phyloP scores from a whole-genome alignment of 2,888 invertebrate species.

The Leptinotarsa peninsularis region DNA sequence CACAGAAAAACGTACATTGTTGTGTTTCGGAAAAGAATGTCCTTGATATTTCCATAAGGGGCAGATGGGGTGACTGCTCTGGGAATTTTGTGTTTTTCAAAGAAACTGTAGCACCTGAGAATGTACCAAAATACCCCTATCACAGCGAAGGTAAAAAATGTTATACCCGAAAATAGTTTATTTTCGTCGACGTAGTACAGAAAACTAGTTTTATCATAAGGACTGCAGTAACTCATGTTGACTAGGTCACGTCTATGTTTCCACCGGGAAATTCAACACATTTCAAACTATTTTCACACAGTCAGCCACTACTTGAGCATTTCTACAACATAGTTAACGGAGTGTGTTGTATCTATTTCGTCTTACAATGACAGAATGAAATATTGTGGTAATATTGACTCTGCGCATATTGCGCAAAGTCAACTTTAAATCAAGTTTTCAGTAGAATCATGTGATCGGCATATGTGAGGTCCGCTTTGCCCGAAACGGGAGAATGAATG shows the following conservation, averaged over 20 bases:
- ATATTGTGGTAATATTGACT: constrained; percentile 1
- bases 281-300: not conserved
- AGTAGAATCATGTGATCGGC: constrained; percentile 9
- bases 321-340: not conserved
- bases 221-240: constrained; percentile 32
- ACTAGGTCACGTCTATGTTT: not conserved
- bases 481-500: not conserved
- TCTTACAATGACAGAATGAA: constrained; percentile 8
- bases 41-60: constrained; percentile 52
- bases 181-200: constrained; percentile 44
- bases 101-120: constrained; percentile 45
- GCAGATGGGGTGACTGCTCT: constrained; percentile 43
- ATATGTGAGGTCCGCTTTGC: not conserved
- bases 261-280: not conserved
- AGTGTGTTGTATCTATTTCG: not conserved
- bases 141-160: constrained; percentile 40
- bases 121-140: constrained; percentile 43
- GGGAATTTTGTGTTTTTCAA: constrained; percentile 42
- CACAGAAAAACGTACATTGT: constrained; percentile 48
- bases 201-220: constrained; percentile 22
- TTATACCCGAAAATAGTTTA: constrained; percentile 40
- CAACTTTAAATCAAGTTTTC: constrained; percentile 13
- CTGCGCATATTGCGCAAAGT: constrained; percentile 10
- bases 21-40: constrained; percentile 44
- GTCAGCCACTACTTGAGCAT: constrained; percentile 11